Evolutionary conservation across 2,888 invertebrate species (phyloP).

Genomic region (Drosophila borborema): DNA sequence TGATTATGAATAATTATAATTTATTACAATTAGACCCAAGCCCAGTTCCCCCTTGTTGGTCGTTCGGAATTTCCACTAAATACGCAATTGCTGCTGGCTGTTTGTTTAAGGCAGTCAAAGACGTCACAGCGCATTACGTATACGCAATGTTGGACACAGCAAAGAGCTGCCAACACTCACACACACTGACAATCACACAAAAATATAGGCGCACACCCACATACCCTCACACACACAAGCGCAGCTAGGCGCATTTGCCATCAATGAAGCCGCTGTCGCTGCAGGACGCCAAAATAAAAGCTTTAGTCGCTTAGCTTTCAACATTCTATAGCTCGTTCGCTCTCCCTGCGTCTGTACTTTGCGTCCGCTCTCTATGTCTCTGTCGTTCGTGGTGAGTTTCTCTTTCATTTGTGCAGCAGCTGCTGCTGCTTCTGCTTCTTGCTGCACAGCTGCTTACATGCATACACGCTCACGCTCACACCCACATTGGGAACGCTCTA

Average conservation of each 20-base stretch:
- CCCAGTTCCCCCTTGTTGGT: background rate
- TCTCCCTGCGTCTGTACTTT: conserved; percentile 4
- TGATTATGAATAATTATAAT: background rate
- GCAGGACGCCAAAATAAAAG: conserved; percentile 66
- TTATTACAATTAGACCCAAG: conserved; percentile 15
- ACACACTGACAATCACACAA: conserved; percentile 4
- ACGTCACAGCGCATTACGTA: conserved; percentile 79
- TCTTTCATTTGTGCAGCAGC: conserved; percentile 32
- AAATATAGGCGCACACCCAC: background rate
- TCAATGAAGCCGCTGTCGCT: conserved; percentile 65
- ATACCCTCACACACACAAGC: background rate
- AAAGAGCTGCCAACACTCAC: conserved; percentile 5
- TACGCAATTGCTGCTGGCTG: conserved; percentile 46
- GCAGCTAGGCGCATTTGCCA: conserved; percentile 28
- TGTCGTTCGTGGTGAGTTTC: conserved; percentile 62
- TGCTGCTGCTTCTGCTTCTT: conserved; percentile 62
- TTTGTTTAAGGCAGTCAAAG: conserved; percentile 49
- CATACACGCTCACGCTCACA: conserved; percentile 32
- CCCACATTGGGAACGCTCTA: conserved; percentile 25
- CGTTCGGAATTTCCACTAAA: conserved; percentile 11
- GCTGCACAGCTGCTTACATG: conserved; percentile 68
- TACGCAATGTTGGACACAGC: conserved; percentile 55
- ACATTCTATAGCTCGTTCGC: conserved; percentile 9
- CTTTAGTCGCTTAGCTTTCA: conserved; percentile 35
- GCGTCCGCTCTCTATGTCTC: conserved; percentile 10